Percentiles rank a stretch among this genome's conserved stretches.
phyloP scores from a whole-genome alignment of 2,888 invertebrate genomes.

The Falcaria lacertinaria region DNA sequence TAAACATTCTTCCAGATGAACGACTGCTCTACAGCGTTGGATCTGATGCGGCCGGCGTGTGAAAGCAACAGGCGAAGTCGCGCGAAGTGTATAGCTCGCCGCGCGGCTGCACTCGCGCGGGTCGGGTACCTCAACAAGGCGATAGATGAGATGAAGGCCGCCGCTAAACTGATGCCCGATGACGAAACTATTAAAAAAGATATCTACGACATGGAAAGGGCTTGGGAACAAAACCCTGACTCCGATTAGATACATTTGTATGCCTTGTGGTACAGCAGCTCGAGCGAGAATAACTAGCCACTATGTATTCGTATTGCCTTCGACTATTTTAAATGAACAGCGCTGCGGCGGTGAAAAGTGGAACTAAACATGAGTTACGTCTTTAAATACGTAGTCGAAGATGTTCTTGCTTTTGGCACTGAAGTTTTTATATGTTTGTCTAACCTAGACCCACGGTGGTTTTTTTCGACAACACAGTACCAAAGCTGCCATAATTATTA shows the following conservation, averaged over 20 bases:
- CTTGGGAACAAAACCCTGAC: conserved; percentile 88
- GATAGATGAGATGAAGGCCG: conserved; percentile 86
- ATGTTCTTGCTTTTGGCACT: too few species aligned
- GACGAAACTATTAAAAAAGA: conserved; percentile 81
- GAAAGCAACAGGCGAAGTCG: conserved; percentile 85
- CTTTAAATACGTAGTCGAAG: too few species aligned
- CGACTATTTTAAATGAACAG: too few species aligned
- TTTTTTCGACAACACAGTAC: too few species aligned
- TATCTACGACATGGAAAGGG: conserved; percentile 86
- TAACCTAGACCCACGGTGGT: too few species aligned
- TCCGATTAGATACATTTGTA: conserved; percentile 46
- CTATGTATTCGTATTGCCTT: background rate
- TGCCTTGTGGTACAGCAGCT: too few species aligned
- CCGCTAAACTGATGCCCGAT: conserved; percentile 82
- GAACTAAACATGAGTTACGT: too few species aligned
- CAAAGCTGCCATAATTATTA: too few species aligned
- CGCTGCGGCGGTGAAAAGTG: too few species aligned
- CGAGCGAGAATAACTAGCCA: too few species aligned
- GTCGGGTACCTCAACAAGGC: conserved; percentile 85
- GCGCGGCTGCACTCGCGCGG: conserved; percentile 86
- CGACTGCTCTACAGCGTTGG: conserved; percentile 84
- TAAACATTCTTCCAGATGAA: conserved; percentile 42
- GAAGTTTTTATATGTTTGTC: too few species aligned
- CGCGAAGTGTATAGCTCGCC: conserved; percentile 85
- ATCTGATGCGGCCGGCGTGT: conserved; percentile 86